These are phyloP conservation scores for Leptodirus hochenwartii DNA, from an alignment of 2,888 invertebrate genomes.

Conservation along the genomic window DNA sequence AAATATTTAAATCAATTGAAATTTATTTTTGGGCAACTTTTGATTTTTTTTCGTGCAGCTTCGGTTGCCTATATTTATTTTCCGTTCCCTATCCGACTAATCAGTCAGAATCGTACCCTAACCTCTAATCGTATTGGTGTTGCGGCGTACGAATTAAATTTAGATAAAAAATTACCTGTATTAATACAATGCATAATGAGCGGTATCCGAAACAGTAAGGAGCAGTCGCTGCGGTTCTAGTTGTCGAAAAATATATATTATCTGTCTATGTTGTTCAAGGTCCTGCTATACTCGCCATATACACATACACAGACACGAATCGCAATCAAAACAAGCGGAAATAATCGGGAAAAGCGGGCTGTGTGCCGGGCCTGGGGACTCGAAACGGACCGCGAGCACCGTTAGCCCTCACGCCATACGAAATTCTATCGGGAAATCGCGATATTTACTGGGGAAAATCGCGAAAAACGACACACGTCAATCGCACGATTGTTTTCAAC, in stretches of 20 bases:
- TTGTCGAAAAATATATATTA: conserved; percentile 23
- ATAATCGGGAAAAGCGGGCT: no score
- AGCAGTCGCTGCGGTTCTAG: conserved; percentile 17
- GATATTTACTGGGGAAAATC: conserved; percentile 20
- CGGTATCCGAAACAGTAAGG: conserved; percentile 21
- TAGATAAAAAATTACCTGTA: conserved; percentile 18
- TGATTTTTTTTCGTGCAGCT: no score
- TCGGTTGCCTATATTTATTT: no score
- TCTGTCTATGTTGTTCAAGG: no score
- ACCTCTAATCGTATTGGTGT: no score
- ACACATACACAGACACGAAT: conserved; percentile 12
- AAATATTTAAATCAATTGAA: no score
- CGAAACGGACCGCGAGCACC: conserved; percentile 2
- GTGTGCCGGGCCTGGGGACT: background rate
- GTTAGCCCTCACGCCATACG: no score
- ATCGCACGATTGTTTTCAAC: conserved; percentile 30
- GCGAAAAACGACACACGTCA: conserved; percentile 27
- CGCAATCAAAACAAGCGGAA: no score
- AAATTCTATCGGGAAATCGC: conserved; percentile 13
- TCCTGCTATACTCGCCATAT: conserved; percentile 20
- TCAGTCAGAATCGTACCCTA: no score
- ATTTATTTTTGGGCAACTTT: no score
- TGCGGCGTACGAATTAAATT: no score
- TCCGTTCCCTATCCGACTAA: no score
- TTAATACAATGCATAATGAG: conserved; percentile 23